Conservation (phyloP, 2,888 invertebrate genomes). For the Cyrtodaria siliqua region DNA sequence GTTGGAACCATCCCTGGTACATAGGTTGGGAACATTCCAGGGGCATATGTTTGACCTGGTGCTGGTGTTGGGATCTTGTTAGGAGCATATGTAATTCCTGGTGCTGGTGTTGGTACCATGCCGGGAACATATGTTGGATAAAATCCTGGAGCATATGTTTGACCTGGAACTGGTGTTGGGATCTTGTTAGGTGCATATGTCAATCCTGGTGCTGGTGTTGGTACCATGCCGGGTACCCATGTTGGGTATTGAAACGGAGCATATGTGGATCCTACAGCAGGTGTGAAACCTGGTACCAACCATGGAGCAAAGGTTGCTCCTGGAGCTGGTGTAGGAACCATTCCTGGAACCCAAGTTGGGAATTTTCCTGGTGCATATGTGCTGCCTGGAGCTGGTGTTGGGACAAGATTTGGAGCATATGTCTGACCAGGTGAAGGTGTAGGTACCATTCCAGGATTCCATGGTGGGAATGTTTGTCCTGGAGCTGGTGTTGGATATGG, state of each 20-base stretch:
- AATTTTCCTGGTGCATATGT: slow-evolving; percentile 59
- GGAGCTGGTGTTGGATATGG: slow-evolving; percentile 58
- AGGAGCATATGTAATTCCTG: slow-evolving; percentile 64
- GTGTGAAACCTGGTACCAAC: slow-evolving; percentile 43
- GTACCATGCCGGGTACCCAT: slow-evolving; percentile 59
- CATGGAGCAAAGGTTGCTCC: slow-evolving; percentile 34
- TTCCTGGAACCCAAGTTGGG: slow-evolving; percentile 51
- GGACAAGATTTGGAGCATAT: slow-evolving; percentile 50
- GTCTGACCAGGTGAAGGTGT: slow-evolving; percentile 49
- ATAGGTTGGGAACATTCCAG: slow-evolving; percentile 56
- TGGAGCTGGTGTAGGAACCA: slow-evolving; percentile 52
- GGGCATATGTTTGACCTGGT: slow-evolving; percentile 64
- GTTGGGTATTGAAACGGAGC: slow-evolving; percentile 61
- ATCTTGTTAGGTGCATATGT: slow-evolving; percentile 59
- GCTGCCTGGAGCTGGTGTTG: slow-evolving; percentile 62
- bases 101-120: slow-evolving; percentile 64
- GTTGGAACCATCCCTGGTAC: slow-evolving; percentile 65
- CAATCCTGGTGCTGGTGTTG: slow-evolving; percentile 63
- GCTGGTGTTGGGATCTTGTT: slow-evolving; percentile 59
- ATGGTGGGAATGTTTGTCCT: slow-evolving; percentile 63
- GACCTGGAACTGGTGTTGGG: slow-evolving; percentile 66
- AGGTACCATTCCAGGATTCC: slow-evolving; percentile 37
- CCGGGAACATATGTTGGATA: slow-evolving; percentile 61
- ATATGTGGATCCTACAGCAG: slow-evolving; percentile 58
- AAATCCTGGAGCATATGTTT: slow-evolving; percentile 62